Base-by-base conservation (phyloP, 2,888 invertebrate genomes). In the Myopa tessellatipennis region DNA sequence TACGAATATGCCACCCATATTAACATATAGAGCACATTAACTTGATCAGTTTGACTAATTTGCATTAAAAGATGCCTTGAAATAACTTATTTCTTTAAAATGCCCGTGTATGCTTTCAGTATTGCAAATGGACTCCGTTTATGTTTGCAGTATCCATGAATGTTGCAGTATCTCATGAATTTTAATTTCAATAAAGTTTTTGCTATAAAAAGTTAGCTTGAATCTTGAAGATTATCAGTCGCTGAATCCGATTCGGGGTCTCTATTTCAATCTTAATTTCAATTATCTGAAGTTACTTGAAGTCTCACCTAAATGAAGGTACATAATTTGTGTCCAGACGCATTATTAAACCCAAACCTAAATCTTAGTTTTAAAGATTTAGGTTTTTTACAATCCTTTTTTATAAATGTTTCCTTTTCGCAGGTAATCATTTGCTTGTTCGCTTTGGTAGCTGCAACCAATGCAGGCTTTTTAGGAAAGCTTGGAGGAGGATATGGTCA, bases 281-380 rank as follows among this genome's bases (percentile, higher is more conserved):
- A 81, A 81, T 80, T 80, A 78, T 78, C 81, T 55, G 80, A 78
- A 78, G 78, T 76, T 83, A 84, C 79, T 78, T 77, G 34, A 82
- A 78, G 78, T 83, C 81, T 82, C 84, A 85, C 82, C 83, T 80
- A 80, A 74, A 85, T 85, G 85, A 85, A 83, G 84, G 84, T 84
- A 68, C 80, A 78, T 52, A 26, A 26, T 1, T 26, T 26, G 26
- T 38, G 4, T n/a, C 2, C 16, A 72, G 38, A 52, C 12, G 52
- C 26, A 67, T 52, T 55, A 18, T 40, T 5, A 16, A 10, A 55
- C 16, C 16, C 4, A 8, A 12, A 34, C 8, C 26, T 26, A 26
- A 26, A 26, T 26, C 26, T 26, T 26, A 26, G 26, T 26, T 2
- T 26, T 26, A 26, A 1, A 26, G 26, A 26, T 26, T 26, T 26